phyloP scores from a whole-genome alignment of 2,797 vertebrate species.

The Ammospiza maritima region DNA sequence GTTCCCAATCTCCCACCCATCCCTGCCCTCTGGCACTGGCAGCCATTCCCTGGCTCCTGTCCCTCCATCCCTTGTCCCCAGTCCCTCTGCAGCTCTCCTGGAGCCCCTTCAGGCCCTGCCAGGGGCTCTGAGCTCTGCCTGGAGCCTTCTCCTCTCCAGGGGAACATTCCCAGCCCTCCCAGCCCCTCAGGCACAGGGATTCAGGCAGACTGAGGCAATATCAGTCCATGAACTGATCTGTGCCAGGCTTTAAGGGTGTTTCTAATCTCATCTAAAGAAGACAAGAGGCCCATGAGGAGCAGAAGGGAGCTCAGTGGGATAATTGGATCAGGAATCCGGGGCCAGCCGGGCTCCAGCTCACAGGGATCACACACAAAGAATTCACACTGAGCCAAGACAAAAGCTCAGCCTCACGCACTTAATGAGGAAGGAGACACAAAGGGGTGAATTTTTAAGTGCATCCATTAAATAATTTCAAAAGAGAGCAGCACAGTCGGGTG shows the following conservation, averaged over 20 bases:
- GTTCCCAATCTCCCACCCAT: not conserved
- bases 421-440: slow-evolving; percentile 22
- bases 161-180: not conserved
- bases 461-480: slow-evolving; percentile 15
- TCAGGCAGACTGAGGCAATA: not conserved
- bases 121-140: not conserved
- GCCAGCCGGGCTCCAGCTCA: not conserved
- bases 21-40: too few relatives aligned
- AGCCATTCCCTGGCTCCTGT: not conserved
- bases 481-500: not conserved
- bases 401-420: not conserved
- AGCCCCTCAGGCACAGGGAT: not conserved
- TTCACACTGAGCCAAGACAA: not conserved
- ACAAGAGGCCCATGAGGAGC: not conserved
- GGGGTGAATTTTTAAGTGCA: not conserved
- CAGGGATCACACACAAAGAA: slow-evolving; percentile 3
- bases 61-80: not conserved
- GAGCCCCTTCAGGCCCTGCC: not conserved
- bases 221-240: not conserved
- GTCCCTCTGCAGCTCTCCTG: not conserved
- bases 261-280: slow-evolving; percentile 28
- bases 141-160: fast-evolving
- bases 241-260: slow-evolving; percentile 6
- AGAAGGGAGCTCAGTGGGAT: not conserved
- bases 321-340: slow-evolving; percentile 35